Conservation (phyloP, 2,113 vertebrate genomes). For the Eupsittula cactorum region DNA sequence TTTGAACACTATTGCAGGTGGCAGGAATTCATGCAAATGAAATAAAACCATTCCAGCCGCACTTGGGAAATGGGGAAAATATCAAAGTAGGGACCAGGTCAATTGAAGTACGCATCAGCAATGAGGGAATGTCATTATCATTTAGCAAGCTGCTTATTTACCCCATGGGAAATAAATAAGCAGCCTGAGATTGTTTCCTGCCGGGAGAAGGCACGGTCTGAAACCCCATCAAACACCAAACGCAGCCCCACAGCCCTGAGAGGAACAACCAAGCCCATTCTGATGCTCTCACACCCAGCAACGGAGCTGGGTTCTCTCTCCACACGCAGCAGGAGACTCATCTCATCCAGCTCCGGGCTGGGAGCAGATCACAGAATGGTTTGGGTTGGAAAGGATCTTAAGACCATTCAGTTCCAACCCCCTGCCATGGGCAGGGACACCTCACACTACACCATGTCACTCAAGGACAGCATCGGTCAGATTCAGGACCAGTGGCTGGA, state of each 20-base stretch:
- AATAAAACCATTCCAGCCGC: constrained; percentile 19
- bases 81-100: constrained; percentile 14
- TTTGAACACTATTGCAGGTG: background rate
- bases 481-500: background rate
- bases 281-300: background rate
- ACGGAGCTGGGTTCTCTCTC: rapidly evolving
- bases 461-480: background rate
- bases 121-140: background rate
- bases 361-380: background rate
- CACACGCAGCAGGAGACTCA: background rate
- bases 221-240: background rate
- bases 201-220: rapidly evolving
- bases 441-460: background rate
- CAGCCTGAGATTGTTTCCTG: rapidly evolving
- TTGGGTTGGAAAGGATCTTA: background rate
- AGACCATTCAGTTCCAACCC: background rate
- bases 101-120: background rate
- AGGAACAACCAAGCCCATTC: background rate
- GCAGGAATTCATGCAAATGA: constrained; percentile 21
- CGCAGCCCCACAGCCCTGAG: rapidly evolving
- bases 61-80: constrained; percentile 19
- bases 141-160: constrained; percentile 9
- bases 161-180: background rate
- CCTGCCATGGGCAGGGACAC: background rate
- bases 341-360: background rate